Conservation (phyloP, 2,888 invertebrate genomes). For the Chesias legatella region DNA sequence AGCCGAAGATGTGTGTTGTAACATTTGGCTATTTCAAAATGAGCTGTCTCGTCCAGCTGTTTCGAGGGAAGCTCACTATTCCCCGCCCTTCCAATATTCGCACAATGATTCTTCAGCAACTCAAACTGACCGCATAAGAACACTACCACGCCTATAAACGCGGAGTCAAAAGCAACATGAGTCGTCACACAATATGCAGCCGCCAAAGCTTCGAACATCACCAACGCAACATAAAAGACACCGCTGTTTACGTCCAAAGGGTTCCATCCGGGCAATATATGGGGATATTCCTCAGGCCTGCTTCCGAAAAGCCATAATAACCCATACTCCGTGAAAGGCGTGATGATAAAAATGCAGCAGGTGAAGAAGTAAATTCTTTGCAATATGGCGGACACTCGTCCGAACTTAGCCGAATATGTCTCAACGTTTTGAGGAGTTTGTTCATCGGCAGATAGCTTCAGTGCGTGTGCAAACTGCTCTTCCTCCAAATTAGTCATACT, state of each 20-base stretch:
- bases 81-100: constrained; percentile 50
- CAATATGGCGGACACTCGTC: constrained; percentile 36
- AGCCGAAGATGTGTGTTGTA: constrained; percentile 46
- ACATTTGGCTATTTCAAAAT: constrained; percentile 47
- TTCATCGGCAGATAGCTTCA: constrained; percentile 35
- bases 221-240: constrained; percentile 39
- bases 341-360: constrained; percentile 41
- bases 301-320: constrained; percentile 29
- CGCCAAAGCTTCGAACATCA: constrained; percentile 45
- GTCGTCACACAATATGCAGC: constrained; percentile 49
- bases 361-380: constrained; percentile 48
- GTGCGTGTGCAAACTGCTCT: too few species aligned
- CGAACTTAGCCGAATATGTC: constrained; percentile 44
- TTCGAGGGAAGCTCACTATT: constrained; percentile 28
- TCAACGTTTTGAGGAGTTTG: constrained; percentile 28
- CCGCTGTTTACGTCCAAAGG: constrained; percentile 41
- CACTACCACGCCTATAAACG: constrained; percentile 55
- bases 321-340: constrained; percentile 54
- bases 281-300: constrained; percentile 38
- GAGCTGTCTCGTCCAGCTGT: constrained; percentile 49
- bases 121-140: constrained; percentile 59
- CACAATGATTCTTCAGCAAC: constrained; percentile 43
- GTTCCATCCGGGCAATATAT: constrained; percentile 56
- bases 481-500: constrained; percentile 43
- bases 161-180: constrained; percentile 55